Percentiles rank a stretch among this genome's conserved stretches.
Evolutionary conservation across 2,888 invertebrate genomes (phyloP).

Genomic region (Ochropleura leucogaster): DNA sequence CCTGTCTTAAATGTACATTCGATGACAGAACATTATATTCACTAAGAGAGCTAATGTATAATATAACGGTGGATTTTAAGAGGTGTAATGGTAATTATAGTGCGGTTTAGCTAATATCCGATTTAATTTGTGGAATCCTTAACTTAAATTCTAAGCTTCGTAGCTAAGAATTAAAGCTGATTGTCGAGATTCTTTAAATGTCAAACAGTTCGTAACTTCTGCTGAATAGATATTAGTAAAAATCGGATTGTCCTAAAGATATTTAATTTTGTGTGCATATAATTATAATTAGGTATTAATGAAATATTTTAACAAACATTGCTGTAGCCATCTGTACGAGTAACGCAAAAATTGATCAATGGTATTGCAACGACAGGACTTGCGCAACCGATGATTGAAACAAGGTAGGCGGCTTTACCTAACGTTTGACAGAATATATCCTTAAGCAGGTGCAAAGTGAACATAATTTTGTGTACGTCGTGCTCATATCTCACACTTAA

Average conservation of each 20-base stretch:
- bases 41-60: too few relatives aligned
- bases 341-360: conserved; percentile 43
- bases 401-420: conserved; percentile 30
- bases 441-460: conserved; percentile 56
- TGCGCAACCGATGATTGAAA: conserved; percentile 47
- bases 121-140: background rate
- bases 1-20: conserved; percentile 35
- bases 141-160: too few relatives aligned
- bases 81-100: background rate
- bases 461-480: conserved; percentile 45
- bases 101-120: background rate
- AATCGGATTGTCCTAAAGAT: background rate
- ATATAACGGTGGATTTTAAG: background rate
- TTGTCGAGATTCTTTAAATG: background rate
- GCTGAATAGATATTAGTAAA: background rate
- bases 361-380: conserved; percentile 34
- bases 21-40: background rate
- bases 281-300: too few relatives aligned
- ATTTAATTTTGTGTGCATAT: background rate
- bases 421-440: conserved; percentile 39
- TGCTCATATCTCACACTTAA: conserved; percentile 54
- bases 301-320: background rate
- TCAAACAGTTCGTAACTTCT: background rate
- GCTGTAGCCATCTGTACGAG: conserved; percentile 22
- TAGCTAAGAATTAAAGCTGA: background rate